These are phyloP conservation scores for Clamator glandarius DNA, from an alignment of 2,797 vertebrate genomes.

Conservation along the genomic window DNA sequence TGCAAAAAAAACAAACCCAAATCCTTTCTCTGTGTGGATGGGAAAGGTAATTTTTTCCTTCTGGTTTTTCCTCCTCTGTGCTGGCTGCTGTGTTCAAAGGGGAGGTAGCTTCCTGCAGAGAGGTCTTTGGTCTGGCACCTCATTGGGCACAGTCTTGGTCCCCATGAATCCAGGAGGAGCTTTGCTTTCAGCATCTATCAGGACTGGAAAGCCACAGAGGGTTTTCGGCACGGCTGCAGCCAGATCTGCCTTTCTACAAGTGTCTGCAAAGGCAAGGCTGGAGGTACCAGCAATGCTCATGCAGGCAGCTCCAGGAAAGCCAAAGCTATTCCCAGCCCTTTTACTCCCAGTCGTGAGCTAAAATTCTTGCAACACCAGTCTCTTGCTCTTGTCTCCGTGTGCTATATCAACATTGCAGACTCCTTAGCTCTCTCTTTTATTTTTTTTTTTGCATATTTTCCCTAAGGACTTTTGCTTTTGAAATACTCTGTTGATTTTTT, in stretches of 20 bases:
- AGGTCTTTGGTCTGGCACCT: not conserved
- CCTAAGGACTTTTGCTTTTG: not conserved
- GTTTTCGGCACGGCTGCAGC: not conserved
- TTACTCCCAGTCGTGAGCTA: not conserved
- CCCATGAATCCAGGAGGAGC: fast-evolving
- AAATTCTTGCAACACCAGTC: not conserved
- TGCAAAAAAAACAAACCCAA: too few relatives aligned
- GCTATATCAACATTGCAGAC: fast-evolving
- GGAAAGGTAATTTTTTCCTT: not conserved
- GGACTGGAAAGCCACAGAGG: fast-evolving
- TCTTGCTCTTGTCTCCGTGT: not conserved
- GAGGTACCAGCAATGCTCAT: fast-evolving
- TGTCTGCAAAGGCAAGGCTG: not conserved
- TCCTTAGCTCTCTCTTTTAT: not conserved
- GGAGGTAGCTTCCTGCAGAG: not conserved
- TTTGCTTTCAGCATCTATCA: fast-evolving
- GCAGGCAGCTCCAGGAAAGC: not conserved
- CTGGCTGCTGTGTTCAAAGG: not conserved
- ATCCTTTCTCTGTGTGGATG: not conserved
- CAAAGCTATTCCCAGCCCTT: not conserved
- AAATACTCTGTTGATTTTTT: not conserved
- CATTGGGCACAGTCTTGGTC: not conserved
- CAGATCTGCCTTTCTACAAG: not conserved
- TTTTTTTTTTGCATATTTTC: not conserved
- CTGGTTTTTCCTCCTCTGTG: not conserved